These are phyloP conservation scores for Parus major DNA, from an alignment of 2,113 vertebrate genomes.

Conservation along the genomic window DNA sequence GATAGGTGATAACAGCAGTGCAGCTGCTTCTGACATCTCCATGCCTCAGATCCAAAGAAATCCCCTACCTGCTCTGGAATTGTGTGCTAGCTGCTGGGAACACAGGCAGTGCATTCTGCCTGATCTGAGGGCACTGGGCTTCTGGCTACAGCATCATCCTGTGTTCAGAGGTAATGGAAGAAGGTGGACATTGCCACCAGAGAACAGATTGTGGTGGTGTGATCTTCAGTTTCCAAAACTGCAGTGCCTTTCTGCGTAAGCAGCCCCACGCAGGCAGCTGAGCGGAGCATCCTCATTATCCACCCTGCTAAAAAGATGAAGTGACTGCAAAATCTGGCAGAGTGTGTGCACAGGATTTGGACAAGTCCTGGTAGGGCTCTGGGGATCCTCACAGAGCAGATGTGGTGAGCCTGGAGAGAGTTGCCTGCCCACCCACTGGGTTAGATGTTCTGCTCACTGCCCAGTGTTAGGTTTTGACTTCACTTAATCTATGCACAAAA, in stretches of 20 bases:
- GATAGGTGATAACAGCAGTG: not conserved
- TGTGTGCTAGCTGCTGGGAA: not conserved
- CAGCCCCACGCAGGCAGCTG: not conserved
- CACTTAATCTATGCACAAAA: slow-evolving; percentile 23
- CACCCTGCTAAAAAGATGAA: not conserved
- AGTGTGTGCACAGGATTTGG: not conserved
- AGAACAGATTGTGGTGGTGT: not conserved
- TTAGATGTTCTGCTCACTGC: slow-evolving; percentile 28
- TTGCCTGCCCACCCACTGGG: not conserved
- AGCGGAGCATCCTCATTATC: not conserved
- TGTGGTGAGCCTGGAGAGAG: not conserved
- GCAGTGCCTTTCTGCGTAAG: not conserved
- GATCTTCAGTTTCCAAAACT: not conserved
- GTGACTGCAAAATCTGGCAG: not conserved
- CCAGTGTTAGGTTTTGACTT: not conserved
- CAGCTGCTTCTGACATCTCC: not conserved
- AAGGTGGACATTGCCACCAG: not conserved
- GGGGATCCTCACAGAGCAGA: not conserved
- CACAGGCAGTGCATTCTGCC: not conserved
- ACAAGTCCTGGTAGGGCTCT: not conserved
- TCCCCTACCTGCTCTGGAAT: not conserved
- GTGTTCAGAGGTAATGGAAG: not conserved
- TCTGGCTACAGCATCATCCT: not conserved
- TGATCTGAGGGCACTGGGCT: not conserved
- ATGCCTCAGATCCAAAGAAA: not conserved